Evolutionary conservation across 1,140 invertebrate genomes (phyloP), one percentile per base, ranked within the genome.

Genomic region (Listronotus oregonensis): DNA sequence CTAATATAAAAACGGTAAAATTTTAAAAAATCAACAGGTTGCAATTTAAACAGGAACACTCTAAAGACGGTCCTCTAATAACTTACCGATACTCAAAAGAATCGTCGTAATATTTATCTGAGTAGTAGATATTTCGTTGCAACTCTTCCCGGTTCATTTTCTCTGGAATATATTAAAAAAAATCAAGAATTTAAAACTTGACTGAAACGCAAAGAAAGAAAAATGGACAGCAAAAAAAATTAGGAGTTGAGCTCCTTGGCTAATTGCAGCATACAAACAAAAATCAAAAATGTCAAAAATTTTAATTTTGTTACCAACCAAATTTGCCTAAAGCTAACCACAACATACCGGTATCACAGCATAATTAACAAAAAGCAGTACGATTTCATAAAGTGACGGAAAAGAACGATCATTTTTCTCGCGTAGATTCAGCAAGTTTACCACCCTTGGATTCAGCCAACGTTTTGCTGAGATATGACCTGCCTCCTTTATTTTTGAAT

Each of bases 101-200:
- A 63, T 93, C 90, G 77, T 95, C 92, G 77, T 87, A 91, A 78
- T 97, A 97, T 85, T 95, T 95, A 62, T 93, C 90, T 0, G 94
- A 95, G 80, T 96, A 96, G 75, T 92, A 95, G 70, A 95, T 94
- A 47, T 92, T 74, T 55, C 72, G 54, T 50, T 67, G 67, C 44
- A 77, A 47, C 37, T 75, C 73, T 62, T 75, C 71, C 21, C 67
- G 54, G 59, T 72, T 73, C 73, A 74, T 75, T n/a, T 61, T 44
- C 6, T 0, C 32, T 21, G 34, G 17, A 56, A 39, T 8, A 50
- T 61, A 18, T 39, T 12, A 31, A 15, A 39, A 47, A 34, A 64
- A n/a, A n/a, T n/a, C 56, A 8, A 1, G 1, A 27, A 27, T 27
- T 27, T 27, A 3, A 5, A 27, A 27, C 5, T 27, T 1, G 21